A percentile compares a stretch with the other conserved stretches of the same genome.
These are phyloP conservation scores for Noctua comes DNA, from an alignment of 2,888 invertebrate species.

Conservation along the genomic window DNA sequence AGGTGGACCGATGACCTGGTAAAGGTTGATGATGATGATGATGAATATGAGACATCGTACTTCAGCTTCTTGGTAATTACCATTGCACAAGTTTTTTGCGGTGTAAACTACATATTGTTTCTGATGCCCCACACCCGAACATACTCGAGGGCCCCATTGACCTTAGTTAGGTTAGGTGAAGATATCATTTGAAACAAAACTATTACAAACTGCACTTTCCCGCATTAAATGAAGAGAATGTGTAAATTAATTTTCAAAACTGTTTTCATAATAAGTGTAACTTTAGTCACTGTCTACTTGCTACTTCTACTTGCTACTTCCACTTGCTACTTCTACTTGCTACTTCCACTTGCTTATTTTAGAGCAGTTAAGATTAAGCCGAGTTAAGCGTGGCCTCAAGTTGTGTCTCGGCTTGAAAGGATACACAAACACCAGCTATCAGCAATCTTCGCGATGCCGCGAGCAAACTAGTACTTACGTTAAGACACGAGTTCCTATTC, in stretches of 20 bases:
- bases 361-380: slow-evolving; percentile 3
- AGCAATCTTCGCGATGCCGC: slow-evolving; percentile 8
- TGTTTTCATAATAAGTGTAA: not conserved
- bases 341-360: not conserved
- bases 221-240: not conserved
- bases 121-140: too few species aligned
- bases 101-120: too few species aligned
- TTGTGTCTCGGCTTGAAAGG: not conserved
- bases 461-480: not conserved
- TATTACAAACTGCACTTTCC: not conserved
- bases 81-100: too few species aligned
- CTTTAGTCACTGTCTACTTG: not conserved
- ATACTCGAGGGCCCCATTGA: too few species aligned
- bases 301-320: not conserved
- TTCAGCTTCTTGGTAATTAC: too few species aligned
- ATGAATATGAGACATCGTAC: too few species aligned
- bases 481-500: slow-evolving; percentile 2
- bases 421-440: slow-evolving; percentile 8
- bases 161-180: too few species aligned
- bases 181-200: not conserved
- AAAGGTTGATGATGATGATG: too few species aligned
- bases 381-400: not conserved
- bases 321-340: not conserved
- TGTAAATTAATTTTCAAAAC: not conserved
- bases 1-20: too few species aligned